Base-by-base conservation (phyloP, 2,797 vertebrate species). In the Sylvia borin region DNA sequence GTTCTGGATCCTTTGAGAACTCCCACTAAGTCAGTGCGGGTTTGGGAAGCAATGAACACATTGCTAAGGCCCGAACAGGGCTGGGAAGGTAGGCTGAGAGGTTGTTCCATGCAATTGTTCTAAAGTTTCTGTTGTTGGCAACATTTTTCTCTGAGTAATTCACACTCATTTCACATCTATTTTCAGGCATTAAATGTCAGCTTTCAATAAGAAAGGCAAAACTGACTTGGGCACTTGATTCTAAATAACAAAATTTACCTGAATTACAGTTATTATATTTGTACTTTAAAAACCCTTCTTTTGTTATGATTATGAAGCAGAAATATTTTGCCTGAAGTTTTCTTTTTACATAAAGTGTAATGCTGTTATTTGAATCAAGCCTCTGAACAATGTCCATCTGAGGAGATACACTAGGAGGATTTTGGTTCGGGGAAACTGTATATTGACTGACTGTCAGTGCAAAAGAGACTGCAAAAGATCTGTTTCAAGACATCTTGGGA, bases 211-310 rank as follows among this genome's bases (percentile, higher is more conserved):
- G 64, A 92, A 89, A 86, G 64, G 83, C 51, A 93, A 82, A 90
- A 47, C 48, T 81, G 53, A 77, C 80, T 71, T 86, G 85, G 55
- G 53, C 2, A 4, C 66, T 95, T 88, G 42, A 73, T 76, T 62
- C 43, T 66, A 76, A 95, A 90, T 83, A 96, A 91, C 72, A 93
- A 88, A 93, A 96, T 70, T 90, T 75, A 85, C 60, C 67, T 79
- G 61, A 93, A 96, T 92, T 92, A 91, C 20, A 3, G 87, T 92
- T 94, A 88, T 95, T 96, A 77, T 64, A 74, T 92, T 90, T 76
- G 64, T 61, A 82, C 74, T 57, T 84, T 43, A 26, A 85, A 91
- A 86, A 24, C 4, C 8, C 9, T 86, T 77, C 50, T 68, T 91
- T 94, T 89, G 57, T 85, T 93, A 65, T 31, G 16, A 76, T 48